phyloP scores from a whole-genome alignment of 1,140 invertebrate genomes.

The Brachionus asplanchnoidis region DNA sequence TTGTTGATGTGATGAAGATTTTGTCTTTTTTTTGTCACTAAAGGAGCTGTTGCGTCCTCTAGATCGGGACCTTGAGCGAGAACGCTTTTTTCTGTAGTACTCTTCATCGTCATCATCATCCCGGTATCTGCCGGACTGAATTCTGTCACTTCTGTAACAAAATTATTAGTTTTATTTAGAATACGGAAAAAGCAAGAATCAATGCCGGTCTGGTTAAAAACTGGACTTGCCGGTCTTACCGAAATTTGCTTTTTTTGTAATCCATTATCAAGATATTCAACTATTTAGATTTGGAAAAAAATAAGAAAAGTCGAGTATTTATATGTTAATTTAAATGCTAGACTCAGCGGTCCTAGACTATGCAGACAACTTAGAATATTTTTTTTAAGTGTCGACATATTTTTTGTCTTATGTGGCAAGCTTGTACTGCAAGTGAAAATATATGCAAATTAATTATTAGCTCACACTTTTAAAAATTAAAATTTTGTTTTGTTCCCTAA shows the following conservation, averaged over 20 bases:
- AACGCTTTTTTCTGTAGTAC: not conserved
- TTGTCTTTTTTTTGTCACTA: not conserved
- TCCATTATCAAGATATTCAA: slow-evolving; percentile 1
- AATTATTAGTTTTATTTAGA: slow-evolving; percentile 30
- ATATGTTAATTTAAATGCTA: not conserved
- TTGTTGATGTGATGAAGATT: not conserved
- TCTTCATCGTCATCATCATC: slow-evolving; percentile 16
- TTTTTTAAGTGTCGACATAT: not conserved
- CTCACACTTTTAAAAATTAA: not conserved
- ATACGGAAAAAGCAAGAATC: not conserved
- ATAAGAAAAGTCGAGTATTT: slow-evolving; percentile 5
- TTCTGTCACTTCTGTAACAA: slow-evolving; percentile 27
- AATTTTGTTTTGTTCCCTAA: not conserved
- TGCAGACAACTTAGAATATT: not conserved
- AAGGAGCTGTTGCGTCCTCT: not conserved
- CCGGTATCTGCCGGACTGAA: not conserved
- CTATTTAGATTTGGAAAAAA: not conserved
- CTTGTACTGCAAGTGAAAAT: not conserved
- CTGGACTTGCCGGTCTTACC: slow-evolving; percentile 8
- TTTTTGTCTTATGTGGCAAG: not conserved
- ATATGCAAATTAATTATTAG: not conserved
- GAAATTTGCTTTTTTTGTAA: slow-evolving; percentile 33
- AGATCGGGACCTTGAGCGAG: not conserved
- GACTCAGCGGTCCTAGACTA: not conserved
- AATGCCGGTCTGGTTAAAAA: not conserved